These are phyloP conservation scores for Phrynocephalus versicolor DNA, from an alignment of 2,113 vertebrate genomes.

Conservation along the genomic window DNA sequence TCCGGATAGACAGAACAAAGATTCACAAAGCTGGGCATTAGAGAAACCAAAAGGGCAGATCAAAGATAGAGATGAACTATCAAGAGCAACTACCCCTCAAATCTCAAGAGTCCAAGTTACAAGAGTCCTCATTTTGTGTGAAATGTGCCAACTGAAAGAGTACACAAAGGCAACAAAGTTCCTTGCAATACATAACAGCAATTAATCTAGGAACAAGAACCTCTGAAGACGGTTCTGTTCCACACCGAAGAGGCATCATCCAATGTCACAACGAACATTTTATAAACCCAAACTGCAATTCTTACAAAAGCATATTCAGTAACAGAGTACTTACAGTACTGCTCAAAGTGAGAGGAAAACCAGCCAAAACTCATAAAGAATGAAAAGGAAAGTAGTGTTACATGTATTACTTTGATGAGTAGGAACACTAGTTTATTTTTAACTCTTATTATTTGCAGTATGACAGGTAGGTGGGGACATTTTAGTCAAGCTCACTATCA, in stretches of 20 bases:
- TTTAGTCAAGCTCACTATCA: neutral
- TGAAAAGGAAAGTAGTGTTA: neutral
- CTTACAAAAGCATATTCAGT: neutral
- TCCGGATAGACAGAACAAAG: neutral
- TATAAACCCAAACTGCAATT: neutral
- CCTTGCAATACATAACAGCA: neutral
- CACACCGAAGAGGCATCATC: neutral
- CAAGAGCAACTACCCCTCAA: neutral
- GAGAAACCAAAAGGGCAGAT: neutral
- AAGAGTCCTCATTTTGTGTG: neutral
- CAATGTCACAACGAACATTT: neutral
- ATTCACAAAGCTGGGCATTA: neutral
- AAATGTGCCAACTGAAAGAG: neutral
- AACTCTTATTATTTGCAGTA: neutral
- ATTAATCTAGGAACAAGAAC: neutral
- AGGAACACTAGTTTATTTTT: neutral
- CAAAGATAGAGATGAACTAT: neutral
- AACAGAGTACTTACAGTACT: too few relatives aligned
- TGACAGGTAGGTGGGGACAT: too few relatives aligned
- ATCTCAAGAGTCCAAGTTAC: neutral
- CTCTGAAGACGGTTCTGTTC: neutral
- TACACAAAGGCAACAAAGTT: neutral
- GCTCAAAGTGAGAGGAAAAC: too few relatives aligned
- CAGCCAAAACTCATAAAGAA: neutral
- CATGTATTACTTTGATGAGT: neutral